A percentile compares a stretch with the other conserved stretches of the same genome.
Conservation (phyloP, 2,113 vertebrate genomes). For the Larimichthys polyactis region DNA sequence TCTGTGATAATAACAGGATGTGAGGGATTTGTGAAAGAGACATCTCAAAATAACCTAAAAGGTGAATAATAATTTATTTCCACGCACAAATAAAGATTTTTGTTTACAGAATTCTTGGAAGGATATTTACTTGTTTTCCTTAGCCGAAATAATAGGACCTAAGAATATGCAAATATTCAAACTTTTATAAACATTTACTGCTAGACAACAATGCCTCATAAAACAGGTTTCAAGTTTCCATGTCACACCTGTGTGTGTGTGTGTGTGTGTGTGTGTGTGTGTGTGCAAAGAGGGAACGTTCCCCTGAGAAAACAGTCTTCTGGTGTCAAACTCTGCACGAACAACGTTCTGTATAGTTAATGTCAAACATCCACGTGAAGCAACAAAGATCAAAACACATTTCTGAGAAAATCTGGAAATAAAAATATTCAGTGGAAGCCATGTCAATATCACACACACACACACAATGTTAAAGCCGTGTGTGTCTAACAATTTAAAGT, state of each 20-base stretch:
- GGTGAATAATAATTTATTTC: too few species aligned
- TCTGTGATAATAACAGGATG: neutral
- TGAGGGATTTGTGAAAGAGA: neutral
- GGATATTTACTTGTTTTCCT: too few species aligned
- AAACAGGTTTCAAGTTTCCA: neutral
- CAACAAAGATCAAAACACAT: neutral
- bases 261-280: neutral
- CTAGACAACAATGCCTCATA: neutral
- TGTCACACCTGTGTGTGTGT: neutral
- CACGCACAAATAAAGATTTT: too few species aligned
- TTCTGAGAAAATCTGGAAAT: neutral
- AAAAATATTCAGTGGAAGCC: neutral
- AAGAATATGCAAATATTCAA: neutral
- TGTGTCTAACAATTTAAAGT: neutral
- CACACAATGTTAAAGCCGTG: neutral
- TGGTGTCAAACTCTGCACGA: neutral
- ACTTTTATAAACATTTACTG: neutral
- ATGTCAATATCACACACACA: neutral
- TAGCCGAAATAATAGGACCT: too few species aligned
- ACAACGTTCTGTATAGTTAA: neutral
- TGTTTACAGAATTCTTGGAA: too few species aligned
- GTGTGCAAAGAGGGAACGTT: neutral
- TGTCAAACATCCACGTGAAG: neutral
- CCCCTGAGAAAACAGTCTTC: neutral
- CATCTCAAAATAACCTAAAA: neutral